phyloP scores from a whole-genome alignment of 2,113 vertebrate species.

The Morone saxatilis region DNA sequence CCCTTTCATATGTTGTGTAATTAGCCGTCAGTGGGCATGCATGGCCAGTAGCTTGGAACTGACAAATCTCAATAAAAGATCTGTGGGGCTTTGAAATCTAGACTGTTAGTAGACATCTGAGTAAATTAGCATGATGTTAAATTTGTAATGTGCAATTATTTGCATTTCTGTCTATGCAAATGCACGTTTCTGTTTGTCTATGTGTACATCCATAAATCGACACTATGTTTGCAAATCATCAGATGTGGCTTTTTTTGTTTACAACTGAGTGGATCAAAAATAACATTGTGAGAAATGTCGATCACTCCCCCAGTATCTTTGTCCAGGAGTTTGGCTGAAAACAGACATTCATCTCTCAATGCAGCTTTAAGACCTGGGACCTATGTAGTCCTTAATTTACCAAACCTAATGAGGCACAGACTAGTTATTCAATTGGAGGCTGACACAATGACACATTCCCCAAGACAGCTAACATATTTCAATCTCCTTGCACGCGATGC shows the following conservation, averaged over 20 bases:
- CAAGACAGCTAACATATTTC: constrained; percentile 45
- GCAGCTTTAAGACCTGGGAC: constrained; percentile 47
- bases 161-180: constrained; percentile 1
- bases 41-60: constrained; percentile 54
- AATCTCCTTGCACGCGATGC: constrained; percentile 2
- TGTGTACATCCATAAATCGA: not conserved
- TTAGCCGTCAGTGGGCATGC: constrained; percentile 70
- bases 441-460: constrained; percentile 35
- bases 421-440: constrained; percentile 57
- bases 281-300: not conserved
- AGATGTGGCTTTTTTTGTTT: not conserved
- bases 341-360: not conserved
- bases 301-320: not conserved
- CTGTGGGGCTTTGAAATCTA: constrained; percentile 67
- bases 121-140: constrained; percentile 59
- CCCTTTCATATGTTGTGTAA: constrained; percentile 78
- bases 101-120: constrained; percentile 67
- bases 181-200: not conserved
- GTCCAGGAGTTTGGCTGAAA: not conserved
- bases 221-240: not conserved
- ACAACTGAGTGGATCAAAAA: not conserved
- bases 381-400: constrained; percentile 63
- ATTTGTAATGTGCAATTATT: constrained; percentile 36
- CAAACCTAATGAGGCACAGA: constrained; percentile 64
- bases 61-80: constrained; percentile 75